phyloP scores from a whole-genome alignment of 2,888 invertebrate species.

The Protophormia terraenovae region DNA sequence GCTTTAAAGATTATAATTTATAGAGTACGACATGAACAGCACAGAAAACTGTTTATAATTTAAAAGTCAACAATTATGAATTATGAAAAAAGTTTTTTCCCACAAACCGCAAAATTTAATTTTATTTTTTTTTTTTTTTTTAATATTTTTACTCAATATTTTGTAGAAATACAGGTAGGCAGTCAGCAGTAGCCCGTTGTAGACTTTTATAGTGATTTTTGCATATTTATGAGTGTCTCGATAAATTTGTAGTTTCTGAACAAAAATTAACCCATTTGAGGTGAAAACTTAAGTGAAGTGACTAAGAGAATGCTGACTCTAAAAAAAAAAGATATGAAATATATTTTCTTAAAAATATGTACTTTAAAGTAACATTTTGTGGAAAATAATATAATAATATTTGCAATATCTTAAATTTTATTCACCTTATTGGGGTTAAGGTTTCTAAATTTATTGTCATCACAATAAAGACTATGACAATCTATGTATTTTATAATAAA shows the following conservation, averaged over 20 bases:
- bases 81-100: background rate
- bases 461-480: background rate
- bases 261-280: too few relatives aligned
- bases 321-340: too few relatives aligned
- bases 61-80: constrained; percentile 55
- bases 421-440: background rate
- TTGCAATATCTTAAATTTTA: too few relatives aligned
- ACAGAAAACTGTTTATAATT: constrained; percentile 30
- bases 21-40: background rate
- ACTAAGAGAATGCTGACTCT: too few relatives aligned
- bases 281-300: too few relatives aligned
- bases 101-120: constrained; percentile 39
- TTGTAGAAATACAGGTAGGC: background rate
- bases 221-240: background rate
- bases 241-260: too few relatives aligned
- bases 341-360: too few relatives aligned
- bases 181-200: background rate
- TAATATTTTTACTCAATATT: background rate
- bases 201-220: background rate
- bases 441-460: background rate
- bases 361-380: too few relatives aligned
- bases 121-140: constrained; percentile 14
- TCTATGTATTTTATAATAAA: background rate
- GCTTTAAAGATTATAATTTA: constrained; percentile 42
- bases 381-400: too few relatives aligned